Evolutionary conservation across 2,797 vertebrate genomes (phyloP).

Genomic region (Paramormyrops hopkinsi): DNA sequence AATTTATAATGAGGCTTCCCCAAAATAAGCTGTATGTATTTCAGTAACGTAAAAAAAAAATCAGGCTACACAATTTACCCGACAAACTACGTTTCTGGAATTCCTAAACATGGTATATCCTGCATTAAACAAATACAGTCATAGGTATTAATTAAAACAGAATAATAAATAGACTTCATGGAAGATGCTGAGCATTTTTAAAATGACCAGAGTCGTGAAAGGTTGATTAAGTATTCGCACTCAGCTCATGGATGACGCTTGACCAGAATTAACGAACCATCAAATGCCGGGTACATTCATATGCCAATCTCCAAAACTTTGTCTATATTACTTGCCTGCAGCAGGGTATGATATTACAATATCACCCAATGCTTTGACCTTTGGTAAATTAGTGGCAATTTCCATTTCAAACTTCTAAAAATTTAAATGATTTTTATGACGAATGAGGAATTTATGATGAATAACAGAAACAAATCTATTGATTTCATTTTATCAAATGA

Average conservation of each 20-base stretch:
- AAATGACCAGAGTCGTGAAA: not conserved
- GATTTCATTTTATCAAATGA: not conserved
- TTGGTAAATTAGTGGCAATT: not conserved
- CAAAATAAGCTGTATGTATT: not conserved
- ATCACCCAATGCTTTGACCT: not conserved
- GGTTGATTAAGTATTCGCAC: not conserved
- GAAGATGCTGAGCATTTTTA: not conserved
- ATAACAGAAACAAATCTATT: not conserved
- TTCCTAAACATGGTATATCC: not conserved
- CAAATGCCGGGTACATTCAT: not conserved
- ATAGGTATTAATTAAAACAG: not conserved
- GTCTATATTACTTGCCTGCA: not conserved
- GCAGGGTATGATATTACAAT: slow-evolving; percentile 6
- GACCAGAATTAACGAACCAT: not conserved
- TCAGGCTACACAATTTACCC: not conserved
- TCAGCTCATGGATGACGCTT: not conserved
- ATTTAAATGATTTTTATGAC: not conserved
- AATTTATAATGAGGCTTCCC: not conserved
- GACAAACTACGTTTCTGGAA: not conserved
- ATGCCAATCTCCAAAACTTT: not conserved
- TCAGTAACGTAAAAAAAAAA: not conserved
- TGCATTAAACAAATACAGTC: not conserved
- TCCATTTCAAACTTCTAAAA: not conserved
- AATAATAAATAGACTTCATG: not conserved
- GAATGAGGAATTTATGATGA: not conserved